phyloP scores from a whole-genome alignment of 2,797 vertebrate species.

The Nannoperca australis region DNA sequence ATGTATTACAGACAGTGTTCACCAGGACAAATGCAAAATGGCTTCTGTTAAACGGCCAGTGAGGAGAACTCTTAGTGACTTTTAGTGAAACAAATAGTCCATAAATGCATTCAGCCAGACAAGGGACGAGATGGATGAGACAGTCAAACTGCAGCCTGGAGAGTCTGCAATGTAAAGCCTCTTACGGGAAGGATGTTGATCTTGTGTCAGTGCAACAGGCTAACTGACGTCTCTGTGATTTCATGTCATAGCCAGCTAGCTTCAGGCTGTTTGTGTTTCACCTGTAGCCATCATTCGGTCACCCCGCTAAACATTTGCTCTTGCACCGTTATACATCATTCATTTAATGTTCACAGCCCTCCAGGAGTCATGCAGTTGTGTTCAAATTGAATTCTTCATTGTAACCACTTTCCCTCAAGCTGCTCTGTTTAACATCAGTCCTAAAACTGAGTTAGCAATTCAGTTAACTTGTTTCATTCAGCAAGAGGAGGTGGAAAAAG shows the following conservation, averaged over 20 bases:
- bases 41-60: not conserved
- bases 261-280: too few relatives aligned
- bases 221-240: not conserved
- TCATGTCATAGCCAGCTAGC: not conserved
- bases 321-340: not conserved
- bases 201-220: not conserved
- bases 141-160: slow-evolving; percentile 1
- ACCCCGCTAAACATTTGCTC: not conserved
- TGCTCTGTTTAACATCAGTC: not conserved
- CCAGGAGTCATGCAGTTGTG: not conserved
- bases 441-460: not conserved
- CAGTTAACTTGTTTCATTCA: not conserved
- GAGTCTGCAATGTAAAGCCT: slow-evolving; percentile 21
- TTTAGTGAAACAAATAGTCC: slow-evolving; percentile 9
- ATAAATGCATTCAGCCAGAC: slow-evolving; percentile 2
- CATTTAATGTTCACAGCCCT: not conserved
- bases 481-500: not conserved
- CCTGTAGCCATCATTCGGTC: not conserved
- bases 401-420: not conserved
- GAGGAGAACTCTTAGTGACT: not conserved
- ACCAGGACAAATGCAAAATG: slow-evolving; percentile 3
- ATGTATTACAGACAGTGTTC: not conserved
- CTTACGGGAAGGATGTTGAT: not conserved
- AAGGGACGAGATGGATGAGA: slow-evolving; percentile 28
- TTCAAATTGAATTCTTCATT: not conserved